Conservation (phyloP, 2,797 vertebrate species). For the Sardinella longiceps region DNA sequence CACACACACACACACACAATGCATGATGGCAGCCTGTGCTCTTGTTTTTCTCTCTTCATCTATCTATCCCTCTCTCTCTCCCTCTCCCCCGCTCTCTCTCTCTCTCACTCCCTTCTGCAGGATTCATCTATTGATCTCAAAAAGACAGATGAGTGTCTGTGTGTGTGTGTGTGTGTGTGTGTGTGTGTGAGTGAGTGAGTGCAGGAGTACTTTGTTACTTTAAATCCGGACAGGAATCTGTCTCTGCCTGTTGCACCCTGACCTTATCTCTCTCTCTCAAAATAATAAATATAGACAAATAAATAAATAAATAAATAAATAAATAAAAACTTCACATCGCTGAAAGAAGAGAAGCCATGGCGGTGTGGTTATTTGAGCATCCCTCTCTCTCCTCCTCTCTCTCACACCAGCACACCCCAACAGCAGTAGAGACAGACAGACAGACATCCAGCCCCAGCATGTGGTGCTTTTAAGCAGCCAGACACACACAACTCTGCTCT, state of each 20-base stretch:
- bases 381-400: neutral
- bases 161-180: too few relatives aligned
- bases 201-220: conserved; percentile 10
- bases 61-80: neutral
- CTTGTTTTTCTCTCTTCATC: neutral
- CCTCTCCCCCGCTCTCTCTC: neutral
- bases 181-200: neutral
- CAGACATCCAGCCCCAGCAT: neutral
- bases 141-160: neutral
- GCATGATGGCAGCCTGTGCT: neutral
- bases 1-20: too few relatives aligned
- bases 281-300: too few relatives aligned
- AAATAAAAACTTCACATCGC: neutral
- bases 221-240: neutral
- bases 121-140: conserved; percentile 21
- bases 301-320: too few relatives aligned
- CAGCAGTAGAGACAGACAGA: neutral
- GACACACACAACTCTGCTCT: neutral
- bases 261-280: neutral
- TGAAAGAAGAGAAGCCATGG: neutral
- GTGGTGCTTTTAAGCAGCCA: neutral
- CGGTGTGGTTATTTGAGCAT: neutral
- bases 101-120: neutral
- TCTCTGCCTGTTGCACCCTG: neutral
- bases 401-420: too few relatives aligned